Evolutionary conservation across 2,888 invertebrate species (phyloP), one percentile per base, ranked within the genome.

Genomic region (Oscheius sp.): DNA sequence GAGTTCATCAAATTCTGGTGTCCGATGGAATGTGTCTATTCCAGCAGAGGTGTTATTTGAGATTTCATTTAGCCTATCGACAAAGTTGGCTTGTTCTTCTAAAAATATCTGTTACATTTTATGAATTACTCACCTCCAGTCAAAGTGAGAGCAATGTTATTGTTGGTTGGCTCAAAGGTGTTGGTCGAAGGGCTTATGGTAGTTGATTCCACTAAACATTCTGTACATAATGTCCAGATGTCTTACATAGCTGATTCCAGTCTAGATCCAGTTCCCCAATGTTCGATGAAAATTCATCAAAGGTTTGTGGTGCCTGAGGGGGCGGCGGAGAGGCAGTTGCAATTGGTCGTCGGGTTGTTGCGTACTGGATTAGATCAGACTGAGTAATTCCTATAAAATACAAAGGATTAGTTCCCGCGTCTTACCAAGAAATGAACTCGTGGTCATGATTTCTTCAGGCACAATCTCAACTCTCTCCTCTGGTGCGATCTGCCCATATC

Each of bases 221-320:
- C 3, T 49, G 3, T 18, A 66, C 5, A 16, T 49, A 7, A 27
- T 7, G 9, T 12, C 21, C 13, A 7, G 27, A 43, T 61, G 7
- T 1, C 35, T 52, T 49, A 66, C 66, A 49, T 7, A 66, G 29
- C 13, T 52, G 49, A 18, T 52, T 66, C 66, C 66, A 66, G 29
- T 66, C 49, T 2, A 52, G 16, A n/a, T 52, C 66, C 23, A 66
- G 52, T 49, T 49, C 49, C 2, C 52, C 66, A 27, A 66, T 49
- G 16, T 66, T 66, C 2, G 49, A 52, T 7, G 52, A 25, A 18
- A 66, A 66, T 16, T 66, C 52, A 21, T 66, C 66, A 52, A 66
- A 66, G n/a, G 66, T 29, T 29, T 66, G 66, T 52, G 66, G 66
- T 6, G 66, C 29, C 18, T 66, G 66, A 12, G 66, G 66, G 6